Percentiles rank a stretch among this genome's conserved stretches.
phyloP scores from a whole-genome alignment of 2,888 invertebrate genomes.

The Hypomecis punctinalis region DNA sequence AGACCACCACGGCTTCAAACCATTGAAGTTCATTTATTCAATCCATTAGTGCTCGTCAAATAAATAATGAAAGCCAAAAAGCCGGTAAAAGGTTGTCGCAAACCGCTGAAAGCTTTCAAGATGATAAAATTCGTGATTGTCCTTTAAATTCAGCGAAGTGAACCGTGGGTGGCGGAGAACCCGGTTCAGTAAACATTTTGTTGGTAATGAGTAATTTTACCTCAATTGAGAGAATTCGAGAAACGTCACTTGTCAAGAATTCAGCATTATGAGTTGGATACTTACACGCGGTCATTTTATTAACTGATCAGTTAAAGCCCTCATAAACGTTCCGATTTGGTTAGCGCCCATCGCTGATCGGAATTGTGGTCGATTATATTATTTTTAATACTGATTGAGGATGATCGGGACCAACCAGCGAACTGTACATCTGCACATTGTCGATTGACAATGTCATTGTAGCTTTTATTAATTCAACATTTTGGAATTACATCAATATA shows the following conservation, averaged over 20 bases:
- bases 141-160: slow-evolving; percentile 1
- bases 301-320: no score
- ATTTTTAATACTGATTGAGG: no score
- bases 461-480: no score
- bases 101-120: slow-evolving; percentile 5
- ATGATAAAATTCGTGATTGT: not conserved
- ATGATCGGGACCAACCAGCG: no score
- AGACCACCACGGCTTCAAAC: no score
- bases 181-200: not conserved
- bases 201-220: not conserved
- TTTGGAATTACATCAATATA: no score
- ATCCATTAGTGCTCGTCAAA: not conserved
- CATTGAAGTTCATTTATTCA: no score
- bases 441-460: no score
- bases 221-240: not conserved
- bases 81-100: slow-evolving; percentile 2
- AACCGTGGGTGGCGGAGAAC: slow-evolving; percentile 7
- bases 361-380: no score
- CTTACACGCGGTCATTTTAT: not conserved
- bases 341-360: no score
- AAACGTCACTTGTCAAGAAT: not conserved
- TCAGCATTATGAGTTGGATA: not conserved
- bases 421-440: no score
- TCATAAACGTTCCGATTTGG: no score
- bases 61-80: not conserved